These are phyloP conservation scores for Sebastes hubbsi DNA, from an alignment of 2,797 vertebrate species.

Conservation along the genomic window DNA sequence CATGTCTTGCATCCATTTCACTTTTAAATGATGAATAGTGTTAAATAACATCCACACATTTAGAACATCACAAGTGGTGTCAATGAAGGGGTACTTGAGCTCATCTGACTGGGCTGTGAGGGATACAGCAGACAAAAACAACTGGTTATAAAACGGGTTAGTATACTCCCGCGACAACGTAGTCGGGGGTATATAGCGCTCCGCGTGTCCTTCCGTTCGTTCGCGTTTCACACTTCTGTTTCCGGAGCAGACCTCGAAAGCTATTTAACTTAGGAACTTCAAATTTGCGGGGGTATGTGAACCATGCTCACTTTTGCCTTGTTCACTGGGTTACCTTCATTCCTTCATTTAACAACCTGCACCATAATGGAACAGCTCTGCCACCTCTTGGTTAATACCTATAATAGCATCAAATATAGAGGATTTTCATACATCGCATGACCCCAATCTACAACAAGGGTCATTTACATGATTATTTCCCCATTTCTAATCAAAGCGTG, in stretches of 20 bases:
- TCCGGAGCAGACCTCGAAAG: no score
- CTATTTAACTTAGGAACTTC: no score
- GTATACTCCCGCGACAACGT: no score
- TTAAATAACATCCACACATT: not conserved
- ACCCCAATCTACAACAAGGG: not conserved
- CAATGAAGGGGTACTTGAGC: not conserved
- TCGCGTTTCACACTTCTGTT: no score
- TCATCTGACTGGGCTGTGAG: not conserved
- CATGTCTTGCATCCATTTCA: not conserved
- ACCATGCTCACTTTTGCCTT: no score
- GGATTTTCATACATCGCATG: not conserved
- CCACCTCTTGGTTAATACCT: slow-evolving; percentile 59
- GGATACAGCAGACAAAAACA: not conserved
- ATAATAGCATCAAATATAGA: not conserved
- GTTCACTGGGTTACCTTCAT: not conserved
- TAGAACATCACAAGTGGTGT: not conserved
- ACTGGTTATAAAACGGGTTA: not conserved
- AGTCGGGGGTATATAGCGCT: no score
- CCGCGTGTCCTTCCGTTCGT: no score
- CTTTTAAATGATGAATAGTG: not conserved
- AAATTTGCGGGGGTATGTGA: no score
- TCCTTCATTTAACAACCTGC: not conserved
- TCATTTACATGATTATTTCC: not conserved
- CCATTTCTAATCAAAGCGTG: not conserved
- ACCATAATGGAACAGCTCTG: slow-evolving; percentile 45